Evolutionary conservation across 2,888 invertebrate species (phyloP), one percentile per base, ranked within the genome.

Genomic region (Macrostomum cliftonense): DNA sequence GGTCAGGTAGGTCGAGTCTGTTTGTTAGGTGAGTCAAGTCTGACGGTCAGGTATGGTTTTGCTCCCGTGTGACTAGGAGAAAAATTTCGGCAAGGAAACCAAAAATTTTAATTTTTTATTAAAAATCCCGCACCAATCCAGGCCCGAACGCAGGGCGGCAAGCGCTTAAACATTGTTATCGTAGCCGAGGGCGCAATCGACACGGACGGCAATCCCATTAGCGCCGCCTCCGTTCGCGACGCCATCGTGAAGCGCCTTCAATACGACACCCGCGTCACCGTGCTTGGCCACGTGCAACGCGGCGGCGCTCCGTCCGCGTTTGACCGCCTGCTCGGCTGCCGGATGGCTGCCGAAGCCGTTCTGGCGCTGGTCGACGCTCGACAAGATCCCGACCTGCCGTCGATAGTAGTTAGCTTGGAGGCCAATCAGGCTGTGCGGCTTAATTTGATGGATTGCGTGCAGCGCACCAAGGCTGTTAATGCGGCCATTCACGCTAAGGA

Each of bases 311-410:
- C 97, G 0, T 93, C 95, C 9, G 97, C 95, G 39, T 99, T 97
- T 64, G 97, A 99, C 72, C 80, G 97, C 69, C 79, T 97, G 61
- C 76, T 97, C 83, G 91, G 87, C 57, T 89, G 88, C 61, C 80
- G 97, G 57, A 97, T 97, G 95, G 97, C 97, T 16, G 95, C 95
- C 1, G 97, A 97, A 72, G 91, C 95, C 12, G 93, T 95, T 0
- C 78, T 95, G 77, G 95, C 95, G 2, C 70, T 97, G 49, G 87
- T 97, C 84, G 95, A 95, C 70, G 87, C 89, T 2, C 39, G 43
- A 2, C 2, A 5, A 12, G 82, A 81, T 0, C 79, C 83, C 0
- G 79, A 80, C 1, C 82, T 85, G 0, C 85, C 85, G 62, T 79
- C 93, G 0, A 85, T 85, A 64, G 89, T 93, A 40, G 83, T 95